Evolutionary conservation across 2,113 vertebrate species (phyloP), one percentile per base, ranked within the genome.

Genomic region (Rhineura floridana): DNA sequence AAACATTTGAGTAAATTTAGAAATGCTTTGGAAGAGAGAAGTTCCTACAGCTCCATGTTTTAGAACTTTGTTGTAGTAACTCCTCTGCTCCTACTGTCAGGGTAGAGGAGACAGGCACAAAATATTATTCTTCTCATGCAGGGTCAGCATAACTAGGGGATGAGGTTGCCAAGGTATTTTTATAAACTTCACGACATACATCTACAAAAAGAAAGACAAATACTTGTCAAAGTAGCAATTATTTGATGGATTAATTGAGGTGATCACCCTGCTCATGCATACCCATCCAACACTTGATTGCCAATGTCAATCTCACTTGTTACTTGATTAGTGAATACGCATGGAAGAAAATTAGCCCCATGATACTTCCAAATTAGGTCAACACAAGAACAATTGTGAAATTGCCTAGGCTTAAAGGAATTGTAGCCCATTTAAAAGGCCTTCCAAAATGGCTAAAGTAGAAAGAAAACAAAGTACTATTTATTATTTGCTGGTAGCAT

Each of bases 281-380:
- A 78, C 39, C 19, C 50, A 67, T 77, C 46, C 70, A 83, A 23
- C 81, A 88, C 72, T 88, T 88, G 87, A 88, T 83, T 88, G 81
- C 72, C 59, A 62, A 52, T 88, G 59, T 83, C 81, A 83, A 62
- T 67, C 46, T 76, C 70, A 39, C 55, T 82, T 88, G 80, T 88
- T 88, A 67, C 81, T 88, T 88, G 81, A 88, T 88, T 88, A 88
- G 87, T 30, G 70, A 77, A 67, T 83, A 88, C 70, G 67, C 72
- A 76, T 88, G 87, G 83, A 88, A 88, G 59, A 76, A 83, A 83
- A 88, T 88, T 88, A 88, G n/a, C 70, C 81, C 62, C 81, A 52
- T 77, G 81, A 77, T 25, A 83, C 46, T 77, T 77, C 81, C 59
- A 67, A 83, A 88, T 52, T 88, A 72, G 59, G 72, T 83, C 73